A percentile compares a stretch with the other conserved stretches of the same genome.
phyloP scores from a whole-genome alignment of 2,113 vertebrate genomes.

The Burhinus bistriatus region DNA sequence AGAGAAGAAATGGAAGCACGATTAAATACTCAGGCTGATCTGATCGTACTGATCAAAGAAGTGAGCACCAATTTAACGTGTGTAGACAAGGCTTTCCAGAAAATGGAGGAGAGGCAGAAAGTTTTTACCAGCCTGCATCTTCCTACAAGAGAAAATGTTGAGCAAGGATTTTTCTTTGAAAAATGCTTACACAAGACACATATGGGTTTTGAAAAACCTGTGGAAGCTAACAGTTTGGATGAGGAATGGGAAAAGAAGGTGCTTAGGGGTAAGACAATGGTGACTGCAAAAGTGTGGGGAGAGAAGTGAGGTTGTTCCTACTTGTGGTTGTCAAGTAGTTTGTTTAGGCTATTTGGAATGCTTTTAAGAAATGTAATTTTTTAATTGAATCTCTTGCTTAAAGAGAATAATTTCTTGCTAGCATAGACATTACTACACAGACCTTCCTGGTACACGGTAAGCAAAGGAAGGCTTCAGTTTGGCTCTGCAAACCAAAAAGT shows the following conservation, averaged over 20 bases:
- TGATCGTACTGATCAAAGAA: slow-evolving; percentile 65
- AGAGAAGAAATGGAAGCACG: slow-evolving; percentile 65
- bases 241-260: slow-evolving; percentile 44
- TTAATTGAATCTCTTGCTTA: background rate
- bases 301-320: background rate
- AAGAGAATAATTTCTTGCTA: background rate
- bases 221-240: slow-evolving; percentile 35
- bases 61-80: slow-evolving; percentile 57
- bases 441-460: background rate
- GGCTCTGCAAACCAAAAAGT: background rate
- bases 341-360: background rate
- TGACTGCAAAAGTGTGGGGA: background rate
- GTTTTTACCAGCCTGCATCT: slow-evolving; percentile 5
- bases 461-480: background rate
- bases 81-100: slow-evolving; percentile 60
- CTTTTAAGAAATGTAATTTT: background rate
- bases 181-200: background rate
- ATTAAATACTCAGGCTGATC: slow-evolving; percentile 56
- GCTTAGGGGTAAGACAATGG: slow-evolving; percentile 60
- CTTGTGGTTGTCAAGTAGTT: background rate
- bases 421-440: background rate
- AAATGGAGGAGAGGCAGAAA: slow-evolving; percentile 47
- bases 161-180: slow-evolving; percentile 37
- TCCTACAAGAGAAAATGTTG: background rate
- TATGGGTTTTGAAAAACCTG: slow-evolving; percentile 4